These are phyloP conservation scores for Cryptoblepharus egeriae DNA, from an alignment of 2,797 vertebrate genomes.

Conservation along the genomic window DNA sequence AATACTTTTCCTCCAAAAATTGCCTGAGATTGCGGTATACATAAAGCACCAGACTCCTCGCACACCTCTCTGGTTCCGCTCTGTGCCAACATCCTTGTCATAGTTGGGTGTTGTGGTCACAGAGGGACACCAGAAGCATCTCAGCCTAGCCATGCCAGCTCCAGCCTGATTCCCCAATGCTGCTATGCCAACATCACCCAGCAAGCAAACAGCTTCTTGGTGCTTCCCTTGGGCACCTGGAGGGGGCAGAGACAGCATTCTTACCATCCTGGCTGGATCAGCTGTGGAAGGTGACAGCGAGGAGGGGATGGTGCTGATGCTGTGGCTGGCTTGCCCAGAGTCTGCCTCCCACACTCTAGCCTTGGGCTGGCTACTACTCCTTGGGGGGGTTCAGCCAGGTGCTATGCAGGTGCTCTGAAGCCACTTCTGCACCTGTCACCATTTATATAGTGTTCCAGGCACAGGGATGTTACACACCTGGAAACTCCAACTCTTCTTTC, in stretches of 20 bases:
- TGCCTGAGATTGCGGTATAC: no score
- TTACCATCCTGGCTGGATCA: slow-evolving; percentile 10
- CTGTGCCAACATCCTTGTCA: no score
- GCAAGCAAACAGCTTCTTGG: neutral
- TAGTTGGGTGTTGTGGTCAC: no score
- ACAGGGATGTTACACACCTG: slow-evolving; percentile 67
- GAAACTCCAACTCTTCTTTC: slow-evolving; percentile 64
- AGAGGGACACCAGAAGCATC: no score
- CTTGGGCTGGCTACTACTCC: neutral
- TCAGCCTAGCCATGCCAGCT: no score
- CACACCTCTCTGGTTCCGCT: no score
- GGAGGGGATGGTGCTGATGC: neutral
- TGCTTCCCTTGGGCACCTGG: slow-evolving; percentile 20
- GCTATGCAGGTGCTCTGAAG: slow-evolving; percentile 26
- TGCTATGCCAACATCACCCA: neutral
- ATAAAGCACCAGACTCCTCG: no score
- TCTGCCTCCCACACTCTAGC: neutral
- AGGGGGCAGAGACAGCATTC: neutral
- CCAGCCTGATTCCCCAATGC: neutral
- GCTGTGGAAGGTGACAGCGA: neutral
- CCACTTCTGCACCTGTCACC: slow-evolving; percentile 22
- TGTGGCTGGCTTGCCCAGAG: neutral
- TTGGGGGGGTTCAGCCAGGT: neutral
- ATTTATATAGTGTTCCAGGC: slow-evolving; percentile 60
- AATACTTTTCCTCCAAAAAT: no score